phyloP scores from a whole-genome alignment of 2,113 vertebrate genomes.

The Barbus barbus region DNA sequence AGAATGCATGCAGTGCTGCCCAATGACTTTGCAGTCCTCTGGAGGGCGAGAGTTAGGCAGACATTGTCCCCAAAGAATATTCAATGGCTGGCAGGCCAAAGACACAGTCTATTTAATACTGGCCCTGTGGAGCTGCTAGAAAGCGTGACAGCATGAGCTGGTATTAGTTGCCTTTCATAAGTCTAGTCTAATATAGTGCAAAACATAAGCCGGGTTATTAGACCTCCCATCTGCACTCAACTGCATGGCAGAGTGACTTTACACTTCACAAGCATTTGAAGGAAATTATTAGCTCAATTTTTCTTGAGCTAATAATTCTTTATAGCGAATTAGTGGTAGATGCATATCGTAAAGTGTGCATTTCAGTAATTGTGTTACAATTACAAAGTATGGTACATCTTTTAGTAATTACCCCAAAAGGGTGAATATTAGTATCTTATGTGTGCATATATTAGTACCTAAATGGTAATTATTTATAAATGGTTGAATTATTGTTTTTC shows the following conservation, averaged over 20 bases:
- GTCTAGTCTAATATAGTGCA: slow-evolving; percentile 28
- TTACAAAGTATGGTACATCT: too few species aligned
- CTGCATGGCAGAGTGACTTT: background rate
- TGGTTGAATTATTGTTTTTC: too few species aligned
- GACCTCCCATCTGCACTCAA: slow-evolving; percentile 11
- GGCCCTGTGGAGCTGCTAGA: slow-evolving; percentile 10
- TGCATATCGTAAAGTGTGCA: background rate
- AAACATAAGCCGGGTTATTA: background rate
- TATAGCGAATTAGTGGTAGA: background rate
- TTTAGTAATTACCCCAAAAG: too few species aligned
- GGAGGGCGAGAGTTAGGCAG: slow-evolving; percentile 15
- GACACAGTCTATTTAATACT: slow-evolving; percentile 36
- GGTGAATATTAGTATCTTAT: too few species aligned
- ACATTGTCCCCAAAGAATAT: slow-evolving; percentile 24
- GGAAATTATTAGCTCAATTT: background rate
- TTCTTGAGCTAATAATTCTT: too few species aligned
- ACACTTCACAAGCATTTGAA: background rate
- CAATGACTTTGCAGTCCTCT: slow-evolving; percentile 5
- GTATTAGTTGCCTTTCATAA: slow-evolving; percentile 34
- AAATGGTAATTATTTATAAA: too few species aligned
- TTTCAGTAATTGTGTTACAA: background rate
- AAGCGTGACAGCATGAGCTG: slow-evolving; percentile 15
- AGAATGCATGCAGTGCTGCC: background rate
- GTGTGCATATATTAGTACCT: too few species aligned
- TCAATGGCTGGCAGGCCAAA: slow-evolving; percentile 15